A percentile compares a stretch with the other conserved stretches of the same genome.
Conservation (phyloP, 2,888 invertebrate genomes). For the Eurois occulta region DNA sequence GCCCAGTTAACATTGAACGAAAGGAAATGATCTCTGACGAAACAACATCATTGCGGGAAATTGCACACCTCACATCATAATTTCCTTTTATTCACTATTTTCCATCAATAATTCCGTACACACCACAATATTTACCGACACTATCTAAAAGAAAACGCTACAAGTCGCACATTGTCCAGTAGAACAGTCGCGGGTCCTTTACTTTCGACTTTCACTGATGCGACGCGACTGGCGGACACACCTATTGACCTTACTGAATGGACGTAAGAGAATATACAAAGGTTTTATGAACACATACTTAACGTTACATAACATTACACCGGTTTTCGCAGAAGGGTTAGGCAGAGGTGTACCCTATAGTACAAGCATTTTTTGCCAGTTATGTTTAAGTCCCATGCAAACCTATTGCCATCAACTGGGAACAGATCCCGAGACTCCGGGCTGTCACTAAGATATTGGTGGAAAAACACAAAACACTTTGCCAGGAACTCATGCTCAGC, state of each 20-base stretch:
- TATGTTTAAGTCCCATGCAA: neutral
- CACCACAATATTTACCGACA: neutral
- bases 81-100: slow-evolving; percentile 34
- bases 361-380: neutral
- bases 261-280: slow-evolving; percentile 51
- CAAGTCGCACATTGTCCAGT: slow-evolving; percentile 67
- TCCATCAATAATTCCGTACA: slow-evolving; percentile 33
- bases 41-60: slow-evolving; percentile 10
- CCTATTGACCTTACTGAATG: slow-evolving; percentile 63
- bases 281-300: neutral
- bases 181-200: slow-evolving; percentile 77
- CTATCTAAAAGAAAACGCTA: slow-evolving; percentile 28
- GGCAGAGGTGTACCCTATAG: neutral
- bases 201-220: slow-evolving; percentile 86
- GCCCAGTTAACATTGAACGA: neutral
- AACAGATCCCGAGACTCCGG: neutral
- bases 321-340: neutral
- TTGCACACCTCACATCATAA: slow-evolving; percentile 9
- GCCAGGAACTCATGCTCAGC: neutral
- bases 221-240: slow-evolving; percentile 61
- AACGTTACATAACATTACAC: neutral
- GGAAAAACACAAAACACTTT: neutral
- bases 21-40: slow-evolving; percentile 17
- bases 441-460: neutral
- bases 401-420: too few relatives aligned